Base-by-base conservation (phyloP, 1,140 invertebrate species). In the Pomacea maculata region DNA sequence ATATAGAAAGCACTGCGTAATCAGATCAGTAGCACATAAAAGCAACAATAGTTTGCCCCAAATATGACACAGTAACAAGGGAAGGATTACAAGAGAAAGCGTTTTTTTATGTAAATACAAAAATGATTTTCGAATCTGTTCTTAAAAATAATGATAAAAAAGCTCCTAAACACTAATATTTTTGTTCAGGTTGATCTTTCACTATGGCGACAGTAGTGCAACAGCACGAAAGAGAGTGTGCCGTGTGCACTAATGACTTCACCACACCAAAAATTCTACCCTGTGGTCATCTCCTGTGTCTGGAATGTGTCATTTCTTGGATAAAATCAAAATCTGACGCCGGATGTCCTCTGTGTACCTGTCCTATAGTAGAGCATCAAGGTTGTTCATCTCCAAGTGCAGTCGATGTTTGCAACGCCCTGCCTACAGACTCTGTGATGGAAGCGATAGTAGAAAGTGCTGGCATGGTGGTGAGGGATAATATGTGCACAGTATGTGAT, bases 211-310 rank as follows among this genome's bases (percentile, higher is more conserved):
- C 0, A 2, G 3, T 45, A 45, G 34, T 45, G 34, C 0, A 45
- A 6, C 3, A 2, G 1, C 63, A 34, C 0, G 75, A 78, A 19
- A 21, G 19, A 17, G 75, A 45, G n/a, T 78, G 75, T 61, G 21
- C 63, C 1, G 64, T 78, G 5, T 78, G 75, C 12, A 19, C 21
- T 19, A 65, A 78, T 17, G 34, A 11, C 10, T 78, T 67, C 34
- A 78, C 29, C 11, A 21, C 0, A 0, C 75, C 75, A 34, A 78
- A 78, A 19, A n/a, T 78, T 19, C 45, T 78, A 65, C 75, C 75
- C 64, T 78, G 75, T n/a, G 75, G 25, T 8, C 75, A 78, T n/a
- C 25, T 78, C 34, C 75, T 78, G 75, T 78, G 75, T 21, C 75
- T 6, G 12, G 34, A 68, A 17, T 78, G 75, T 52, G 25, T 78